Conservation (phyloP, 1,140 invertebrate genomes). For the Drosophila fuyamai region DNA sequence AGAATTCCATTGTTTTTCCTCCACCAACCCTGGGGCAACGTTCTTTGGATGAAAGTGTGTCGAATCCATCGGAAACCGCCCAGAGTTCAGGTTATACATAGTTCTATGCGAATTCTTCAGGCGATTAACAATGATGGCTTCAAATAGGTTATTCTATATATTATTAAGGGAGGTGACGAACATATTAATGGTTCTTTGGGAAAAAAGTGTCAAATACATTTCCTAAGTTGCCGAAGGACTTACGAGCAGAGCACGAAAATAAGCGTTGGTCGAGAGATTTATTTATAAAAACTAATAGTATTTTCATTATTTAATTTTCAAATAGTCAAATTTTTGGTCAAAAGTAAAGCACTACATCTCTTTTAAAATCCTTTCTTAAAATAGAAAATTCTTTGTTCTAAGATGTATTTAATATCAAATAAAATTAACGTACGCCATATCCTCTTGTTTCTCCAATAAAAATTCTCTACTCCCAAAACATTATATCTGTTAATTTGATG, state of each 20-base stretch:
- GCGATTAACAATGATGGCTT: slow-evolving; percentile 24
- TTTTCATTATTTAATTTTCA: too few relatives aligned
- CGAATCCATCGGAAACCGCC: slow-evolving; percentile 37
- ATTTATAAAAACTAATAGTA: too few relatives aligned
- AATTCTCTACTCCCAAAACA: background rate
- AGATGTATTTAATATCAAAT: too few relatives aligned
- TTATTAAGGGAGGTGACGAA: slow-evolving; percentile 1
- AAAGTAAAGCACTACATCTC: too few relatives aligned
- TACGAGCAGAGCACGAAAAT: too few relatives aligned
- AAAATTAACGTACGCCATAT: background rate
- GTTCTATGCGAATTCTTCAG: background rate
- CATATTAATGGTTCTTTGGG: background rate
- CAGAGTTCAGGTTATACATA: slow-evolving; percentile 34
- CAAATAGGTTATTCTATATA: slow-evolving; percentile 26
- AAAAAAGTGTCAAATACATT: background rate
- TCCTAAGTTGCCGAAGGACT: background rate
- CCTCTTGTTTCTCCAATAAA: background rate
- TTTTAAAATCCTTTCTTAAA: too few relatives aligned
- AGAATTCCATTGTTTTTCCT: slow-evolving; percentile 53
- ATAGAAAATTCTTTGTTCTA: too few relatives aligned
- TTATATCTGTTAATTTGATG: slow-evolving; percentile 3
- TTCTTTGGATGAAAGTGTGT: slow-evolving; percentile 47
- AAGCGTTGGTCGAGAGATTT: too few relatives aligned
- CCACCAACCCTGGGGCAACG: slow-evolving; percentile 56
- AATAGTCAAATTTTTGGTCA: too few relatives aligned